Base-by-base conservation (phyloP, 2,888 invertebrate species). In the Lasius platythorax region DNA sequence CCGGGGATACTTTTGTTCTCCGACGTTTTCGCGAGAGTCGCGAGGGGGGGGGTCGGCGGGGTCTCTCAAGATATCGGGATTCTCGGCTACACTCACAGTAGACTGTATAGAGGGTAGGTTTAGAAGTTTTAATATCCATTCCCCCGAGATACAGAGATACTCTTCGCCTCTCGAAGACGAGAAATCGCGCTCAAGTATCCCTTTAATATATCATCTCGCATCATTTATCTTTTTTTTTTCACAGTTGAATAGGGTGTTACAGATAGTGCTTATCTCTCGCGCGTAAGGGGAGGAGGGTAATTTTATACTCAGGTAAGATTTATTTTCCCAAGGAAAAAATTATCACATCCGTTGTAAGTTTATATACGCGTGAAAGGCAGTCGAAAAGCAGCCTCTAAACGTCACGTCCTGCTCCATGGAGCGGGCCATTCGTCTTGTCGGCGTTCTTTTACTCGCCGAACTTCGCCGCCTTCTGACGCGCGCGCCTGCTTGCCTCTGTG, bases 1-100 rank as follows among this genome's bases (percentile, higher is more conserved):
- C 50, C 61, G 75, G 73, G 83, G 87, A 90, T 89, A 87, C 87
- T 64, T 82, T 87, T 83, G 84, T 88, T 89, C 68, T 33, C 43
- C 73, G 82, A 66, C 46, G 64, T 82, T 81, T 53, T 66, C 58
- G 66, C 82, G 56, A 28, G 74, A 50, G 18, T 33, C 79, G 40
- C 61, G 61, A 67, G 5, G 23, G 33, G 6, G n/a, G 18, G 23
- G 23, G 0, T 46, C 23, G 79, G 79, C 23, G 5, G 1, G 18
- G 37, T 12, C 46, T 23, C 37, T 6, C n/a, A 58, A 43, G 28
- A 28, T 43, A 37, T 43, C 33, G 12, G 12, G 18, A 70, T 66
- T 23, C 15, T 61, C 50, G 50, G 18, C 15, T 28, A 11, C 3
- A 9, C 33, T 18, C 33, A 28, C 15, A 11, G 4, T 12, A 28